Evolutionary conservation across 1,140 invertebrate genomes (phyloP).

Genomic region (Solenopsis fugax): DNA sequence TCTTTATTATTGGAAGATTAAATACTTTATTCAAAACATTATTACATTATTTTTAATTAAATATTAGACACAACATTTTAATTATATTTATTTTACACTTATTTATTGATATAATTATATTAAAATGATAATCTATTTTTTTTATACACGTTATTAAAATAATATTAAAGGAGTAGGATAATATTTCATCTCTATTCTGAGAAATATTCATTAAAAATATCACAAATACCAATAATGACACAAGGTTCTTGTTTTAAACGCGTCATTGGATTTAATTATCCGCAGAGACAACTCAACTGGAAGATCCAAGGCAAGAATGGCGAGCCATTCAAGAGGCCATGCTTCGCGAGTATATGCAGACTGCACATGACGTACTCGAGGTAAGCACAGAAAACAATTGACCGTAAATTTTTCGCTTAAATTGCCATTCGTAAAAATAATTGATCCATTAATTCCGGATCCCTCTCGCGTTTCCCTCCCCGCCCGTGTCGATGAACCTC

Average conservation of each 20-base stretch:
- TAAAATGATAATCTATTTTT: background rate
- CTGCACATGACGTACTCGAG: slow-evolving; percentile 97
- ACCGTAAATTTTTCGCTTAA: background rate
- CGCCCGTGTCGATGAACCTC: slow-evolving; percentile 61
- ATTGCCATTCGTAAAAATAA: slow-evolving; percentile 11
- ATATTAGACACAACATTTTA: background rate
- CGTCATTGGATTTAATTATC: slow-evolving; percentile 53
- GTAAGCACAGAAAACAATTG: slow-evolving; percentile 87
- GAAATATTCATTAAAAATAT: background rate
- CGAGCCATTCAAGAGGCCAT: slow-evolving; percentile 97
- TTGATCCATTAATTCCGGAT: slow-evolving; percentile 24
- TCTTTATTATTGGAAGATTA: background rate
- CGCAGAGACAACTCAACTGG: slow-evolving; percentile 97
- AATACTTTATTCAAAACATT: background rate
- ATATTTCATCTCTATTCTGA: background rate
- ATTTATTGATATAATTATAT: slow-evolving; percentile 3
- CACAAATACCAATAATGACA: background rate
- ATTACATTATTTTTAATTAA: slow-evolving; percentile 3
- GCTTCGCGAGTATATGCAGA: slow-evolving; percentile 97
- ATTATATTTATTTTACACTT: background rate
- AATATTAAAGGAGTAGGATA: background rate
- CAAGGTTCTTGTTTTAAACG: background rate
- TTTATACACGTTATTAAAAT: background rate
- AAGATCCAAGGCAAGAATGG: slow-evolving; percentile 98
- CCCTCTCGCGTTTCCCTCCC: background rate